A percentile compares a stretch with the other conserved stretches of the same genome.
Evolutionary conservation across 2,797 vertebrate species (phyloP).

Genomic region (Ibycter americanus): DNA sequence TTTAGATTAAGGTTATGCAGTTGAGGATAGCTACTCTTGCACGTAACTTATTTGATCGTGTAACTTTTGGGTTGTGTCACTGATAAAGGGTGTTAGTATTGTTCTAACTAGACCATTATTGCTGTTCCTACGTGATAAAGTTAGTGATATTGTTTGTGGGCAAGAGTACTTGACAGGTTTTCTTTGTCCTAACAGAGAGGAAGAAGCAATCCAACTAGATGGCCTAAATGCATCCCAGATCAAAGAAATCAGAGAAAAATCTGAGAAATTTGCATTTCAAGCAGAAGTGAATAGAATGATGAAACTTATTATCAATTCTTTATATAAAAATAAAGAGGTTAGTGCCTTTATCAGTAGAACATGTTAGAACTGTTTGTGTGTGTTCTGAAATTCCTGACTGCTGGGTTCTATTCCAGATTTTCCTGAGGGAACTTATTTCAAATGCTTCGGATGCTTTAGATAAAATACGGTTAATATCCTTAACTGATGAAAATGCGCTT

Average conservation of each 20-base stretch:
- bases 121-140: neutral
- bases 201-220: conserved; percentile 96
- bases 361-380: neutral
- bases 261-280: conserved; percentile 96
- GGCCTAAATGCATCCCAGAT: conserved; percentile 97
- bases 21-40: neutral
- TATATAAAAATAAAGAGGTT: conserved; percentile 99
- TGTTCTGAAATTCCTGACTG: neutral
- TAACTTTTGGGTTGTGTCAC: neutral
- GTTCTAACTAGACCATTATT: neutral
- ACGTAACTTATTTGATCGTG: fast-evolving
- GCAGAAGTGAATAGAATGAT: conserved; percentile 99
- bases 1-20: neutral
- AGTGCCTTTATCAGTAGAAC: neutral
- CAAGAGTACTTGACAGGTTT: neutral
- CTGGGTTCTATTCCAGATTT: conserved; percentile 83
- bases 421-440: conserved; percentile 96
- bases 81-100: neutral
- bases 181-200: conserved; percentile 81
- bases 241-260: conserved; percentile 95
- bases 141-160: neutral
- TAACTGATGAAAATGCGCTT: conserved; percentile 90
- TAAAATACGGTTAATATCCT: conserved; percentile 93
- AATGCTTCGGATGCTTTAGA: conserved; percentile 98
- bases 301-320: conserved; percentile 99